These are phyloP conservation scores for Tolmerus cingulatus DNA, from an alignment of 2,888 invertebrate genomes.

Conservation along the genomic window DNA sequence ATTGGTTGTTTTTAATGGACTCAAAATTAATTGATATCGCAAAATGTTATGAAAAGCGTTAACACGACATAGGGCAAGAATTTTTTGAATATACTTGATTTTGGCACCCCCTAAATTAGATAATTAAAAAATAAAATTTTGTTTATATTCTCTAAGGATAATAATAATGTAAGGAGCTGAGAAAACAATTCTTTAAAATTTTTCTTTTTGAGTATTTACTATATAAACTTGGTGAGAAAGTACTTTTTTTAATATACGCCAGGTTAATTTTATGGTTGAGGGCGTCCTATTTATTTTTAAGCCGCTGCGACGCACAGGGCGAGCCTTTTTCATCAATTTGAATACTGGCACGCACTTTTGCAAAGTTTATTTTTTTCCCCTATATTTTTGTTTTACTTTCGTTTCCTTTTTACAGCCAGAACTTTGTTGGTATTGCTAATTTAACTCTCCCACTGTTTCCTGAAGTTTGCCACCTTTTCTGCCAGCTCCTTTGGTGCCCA, in stretches of 20 bases:
- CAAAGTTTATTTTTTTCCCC: background rate
- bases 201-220: too few relatives aligned
- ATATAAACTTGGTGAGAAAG: too few relatives aligned
- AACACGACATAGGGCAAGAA: too few relatives aligned
- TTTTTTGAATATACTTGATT: too few relatives aligned
- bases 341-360: background rate
- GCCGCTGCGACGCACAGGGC: background rate
- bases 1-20: too few relatives aligned
- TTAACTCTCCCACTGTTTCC: background rate
- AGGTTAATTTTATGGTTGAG: slow-evolving; percentile 15
- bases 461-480: background rate
- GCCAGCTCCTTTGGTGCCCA: background rate
- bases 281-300: background rate
- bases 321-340: background rate
- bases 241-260: background rate
- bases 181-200: too few relatives aligned
- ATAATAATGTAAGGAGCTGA: too few relatives aligned
- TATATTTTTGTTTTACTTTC: background rate
- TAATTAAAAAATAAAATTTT: too few relatives aligned
- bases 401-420: background rate
- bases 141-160: too few relatives aligned
- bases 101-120: too few relatives aligned
- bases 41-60: too few relatives aligned
- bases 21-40: too few relatives aligned
- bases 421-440: background rate